Percentiles rank a stretch among this genome's conserved stretches.
Conservation (phyloP, 2,888 invertebrate species). For the Aquatica leii region DNA sequence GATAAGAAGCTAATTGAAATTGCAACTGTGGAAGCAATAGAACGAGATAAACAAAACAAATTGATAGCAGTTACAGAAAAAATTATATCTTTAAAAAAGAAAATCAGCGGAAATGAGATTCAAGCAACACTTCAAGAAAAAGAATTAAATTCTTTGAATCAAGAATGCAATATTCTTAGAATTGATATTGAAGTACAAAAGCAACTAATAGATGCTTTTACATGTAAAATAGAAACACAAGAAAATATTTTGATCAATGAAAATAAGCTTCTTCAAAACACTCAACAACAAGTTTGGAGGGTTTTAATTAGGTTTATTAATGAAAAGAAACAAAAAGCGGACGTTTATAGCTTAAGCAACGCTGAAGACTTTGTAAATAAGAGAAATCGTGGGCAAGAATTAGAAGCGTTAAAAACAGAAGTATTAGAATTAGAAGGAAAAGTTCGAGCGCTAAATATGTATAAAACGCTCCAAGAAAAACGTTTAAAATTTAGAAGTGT, state of each 20-base stretch:
- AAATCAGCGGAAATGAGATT: constrained; percentile 4
- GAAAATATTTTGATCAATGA: background rate
- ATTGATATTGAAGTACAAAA: constrained; percentile 4
- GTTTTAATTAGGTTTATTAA: background rate
- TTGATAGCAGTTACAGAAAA: background rate
- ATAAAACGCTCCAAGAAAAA: background rate
- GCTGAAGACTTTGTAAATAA: background rate
- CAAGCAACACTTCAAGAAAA: background rate
- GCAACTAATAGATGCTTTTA: background rate
- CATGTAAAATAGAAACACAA: background rate
- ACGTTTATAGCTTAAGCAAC: background rate
- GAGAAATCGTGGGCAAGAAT: background rate
- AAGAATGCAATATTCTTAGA: constrained; percentile 6
- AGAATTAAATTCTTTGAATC: background rate
- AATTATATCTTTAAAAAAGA: constrained; percentile 12
- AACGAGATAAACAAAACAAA: constrained; percentile 8
- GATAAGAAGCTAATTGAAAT: background rate
- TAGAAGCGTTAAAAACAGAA: background rate
- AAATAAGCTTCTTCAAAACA: background rate
- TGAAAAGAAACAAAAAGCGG: background rate
- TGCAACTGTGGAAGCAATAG: constrained; percentile 5
- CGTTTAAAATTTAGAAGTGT: background rate
- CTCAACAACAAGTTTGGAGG: background rate
- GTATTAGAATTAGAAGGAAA: background rate
- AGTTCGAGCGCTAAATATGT: background rate